Percentiles rank a stretch among this genome's conserved stretches.
phyloP scores from a whole-genome alignment of 2,888 invertebrate genomes.

The Agapostemon virescens region DNA sequence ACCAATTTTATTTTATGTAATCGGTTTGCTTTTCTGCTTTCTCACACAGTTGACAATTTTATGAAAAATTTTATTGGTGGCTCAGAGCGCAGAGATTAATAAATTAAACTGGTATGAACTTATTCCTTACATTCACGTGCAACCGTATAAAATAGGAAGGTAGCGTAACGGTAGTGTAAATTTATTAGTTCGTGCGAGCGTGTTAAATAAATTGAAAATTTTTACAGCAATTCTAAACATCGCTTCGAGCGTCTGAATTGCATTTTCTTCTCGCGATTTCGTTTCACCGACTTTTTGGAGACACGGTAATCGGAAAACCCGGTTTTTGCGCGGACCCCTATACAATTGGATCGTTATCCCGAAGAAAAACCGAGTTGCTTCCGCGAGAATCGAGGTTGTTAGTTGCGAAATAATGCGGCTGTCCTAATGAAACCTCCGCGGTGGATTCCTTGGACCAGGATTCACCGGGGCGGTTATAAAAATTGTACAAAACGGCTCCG shows the following conservation, averaged over 20 bases:
- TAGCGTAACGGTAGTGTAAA: too few species aligned
- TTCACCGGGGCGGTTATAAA: not conserved
- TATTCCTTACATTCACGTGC: too few species aligned
- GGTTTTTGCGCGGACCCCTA: not conserved
- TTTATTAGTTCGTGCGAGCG: too few species aligned
- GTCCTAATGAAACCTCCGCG: constrained; percentile 24
- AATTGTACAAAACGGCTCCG: constrained; percentile 5
- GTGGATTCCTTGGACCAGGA: not conserved
- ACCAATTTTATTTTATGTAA: too few species aligned
- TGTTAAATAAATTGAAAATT: not conserved
- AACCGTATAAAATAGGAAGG: too few species aligned
- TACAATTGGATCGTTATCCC: constrained; percentile 37
- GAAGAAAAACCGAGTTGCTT: constrained; percentile 22
- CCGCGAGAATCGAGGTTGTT: constrained; percentile 25
- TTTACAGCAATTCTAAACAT: not conserved
- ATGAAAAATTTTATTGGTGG: too few species aligned
- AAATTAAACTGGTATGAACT: too few species aligned
- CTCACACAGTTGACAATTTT: too few species aligned
- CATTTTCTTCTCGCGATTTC: not conserved
- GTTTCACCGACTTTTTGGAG: not conserved
- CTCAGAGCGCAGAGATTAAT: too few species aligned
- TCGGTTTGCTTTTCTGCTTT: too few species aligned
- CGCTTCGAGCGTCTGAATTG: not conserved
- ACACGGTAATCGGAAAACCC: not conserved
- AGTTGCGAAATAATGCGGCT: constrained; percentile 22